Evolutionary conservation across 2,113 vertebrate species (phyloP).

Genomic region (Pleuronectes platessa): DNA sequence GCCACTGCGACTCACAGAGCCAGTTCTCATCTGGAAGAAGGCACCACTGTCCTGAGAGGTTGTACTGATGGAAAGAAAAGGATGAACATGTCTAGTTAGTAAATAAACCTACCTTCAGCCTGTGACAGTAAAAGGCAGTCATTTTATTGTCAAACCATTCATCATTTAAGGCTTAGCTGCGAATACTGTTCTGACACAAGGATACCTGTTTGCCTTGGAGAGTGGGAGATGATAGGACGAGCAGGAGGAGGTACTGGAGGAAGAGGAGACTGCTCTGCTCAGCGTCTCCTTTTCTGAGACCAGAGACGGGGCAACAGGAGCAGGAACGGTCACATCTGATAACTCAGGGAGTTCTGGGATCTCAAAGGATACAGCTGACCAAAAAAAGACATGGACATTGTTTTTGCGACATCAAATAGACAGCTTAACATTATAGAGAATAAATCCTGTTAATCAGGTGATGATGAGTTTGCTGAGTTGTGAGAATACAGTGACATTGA

Average conservation of each 20-base stretch:
- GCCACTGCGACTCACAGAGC: conserved; percentile 58
- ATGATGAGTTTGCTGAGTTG: neutral
- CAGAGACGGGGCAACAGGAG: conserved; percentile 8
- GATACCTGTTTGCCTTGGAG: conserved; percentile 76
- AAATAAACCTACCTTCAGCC: neutral
- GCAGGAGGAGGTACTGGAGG: conserved; percentile 51
- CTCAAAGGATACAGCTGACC: conserved; percentile 77
- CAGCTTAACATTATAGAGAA: neutral
- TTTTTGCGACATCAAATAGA: neutral
- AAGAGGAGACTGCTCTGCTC: conserved; percentile 36
- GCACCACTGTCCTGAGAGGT: conserved; percentile 57
- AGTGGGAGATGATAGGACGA: conserved; percentile 62
- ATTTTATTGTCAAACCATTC: neutral
- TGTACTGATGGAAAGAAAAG: conserved; percentile 56
- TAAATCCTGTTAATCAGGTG: neutral
- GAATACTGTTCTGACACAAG: neutral
- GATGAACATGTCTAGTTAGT: neutral
- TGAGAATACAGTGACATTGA: neutral
- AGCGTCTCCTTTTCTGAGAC: conserved; percentile 49
- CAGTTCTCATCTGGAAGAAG: conserved; percentile 50
- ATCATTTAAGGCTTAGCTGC: too few species aligned
- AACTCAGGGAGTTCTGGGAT: conserved; percentile 64
- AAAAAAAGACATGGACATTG: conserved; percentile 4
- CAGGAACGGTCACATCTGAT: conserved; percentile 17
- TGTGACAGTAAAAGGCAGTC: too few species aligned